Evolutionary conservation across 30 jellyfish, hydroid and myxozoan genomes (phyloP), one percentile per base, ranked within the genome.

Genomic region (Mastigias papua): DNA sequence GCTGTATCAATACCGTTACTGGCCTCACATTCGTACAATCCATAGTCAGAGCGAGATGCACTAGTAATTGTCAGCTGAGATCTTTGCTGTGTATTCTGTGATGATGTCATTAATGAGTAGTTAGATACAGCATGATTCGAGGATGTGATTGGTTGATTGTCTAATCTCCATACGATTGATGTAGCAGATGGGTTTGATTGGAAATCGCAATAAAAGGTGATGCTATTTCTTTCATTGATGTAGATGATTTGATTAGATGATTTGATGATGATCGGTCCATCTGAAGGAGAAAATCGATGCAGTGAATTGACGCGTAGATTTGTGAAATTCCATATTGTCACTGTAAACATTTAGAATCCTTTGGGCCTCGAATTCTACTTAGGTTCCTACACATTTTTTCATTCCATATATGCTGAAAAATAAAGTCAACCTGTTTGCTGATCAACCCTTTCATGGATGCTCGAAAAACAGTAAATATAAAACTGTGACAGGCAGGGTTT

Each of bases 11-110:
- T 31, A 34, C 61, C 49, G 37, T 85, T 85, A 37, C 25, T 51
- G 28, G 94, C 94, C 25, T 46, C 76, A 35, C 94, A 85, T 27
- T 34, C 54, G 31, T 72, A 85, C 31, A 73, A 49, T 4, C 94
- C 94, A 67, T 65, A 61, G 58, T 87, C 96, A 27, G 34, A 42
- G 15, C 67, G 46, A 34, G 80, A 58, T 5, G 84, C 60, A 32
- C 50, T 76, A 6, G 86, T 74, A 32, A 87, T 76, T 57, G 63
- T 66, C 46, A 87, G 37, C 51, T 77, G 74, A 5, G 78, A n/a
- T 46, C 69, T 50, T 23, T 20, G 22, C 66, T 19, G 7, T n/a
- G 80, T 33, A 48, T 69, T 15, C 22, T 33, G 67, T 6, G 80
- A 34, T 22, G 86, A 83, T 57, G 80, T 34, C 26, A 32, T 4